phyloP scores from a whole-genome alignment of 2,797 vertebrate genomes.

The Peromyscus aztecus region DNA sequence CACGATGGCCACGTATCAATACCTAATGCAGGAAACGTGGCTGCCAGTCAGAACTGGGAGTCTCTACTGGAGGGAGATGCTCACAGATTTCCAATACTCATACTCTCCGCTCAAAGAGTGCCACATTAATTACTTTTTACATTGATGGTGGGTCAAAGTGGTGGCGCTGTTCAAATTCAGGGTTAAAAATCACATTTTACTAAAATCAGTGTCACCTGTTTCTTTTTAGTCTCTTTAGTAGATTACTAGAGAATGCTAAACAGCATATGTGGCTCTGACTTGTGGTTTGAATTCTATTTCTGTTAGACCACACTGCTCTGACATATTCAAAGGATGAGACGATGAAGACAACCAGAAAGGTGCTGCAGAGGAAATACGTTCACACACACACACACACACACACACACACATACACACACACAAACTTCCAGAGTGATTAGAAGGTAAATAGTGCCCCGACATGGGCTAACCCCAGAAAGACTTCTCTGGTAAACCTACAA shows the following conservation, averaged over 20 bases:
- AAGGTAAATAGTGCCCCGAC: constrained; percentile 4
- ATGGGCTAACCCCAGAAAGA: neutral
- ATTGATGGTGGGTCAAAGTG: constrained; percentile 9
- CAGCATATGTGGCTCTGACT: neutral
- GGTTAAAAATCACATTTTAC: constrained; percentile 14
- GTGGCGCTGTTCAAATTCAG: neutral
- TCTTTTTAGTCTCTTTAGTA: constrained; percentile 45
- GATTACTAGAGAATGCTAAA: constrained; percentile 9
- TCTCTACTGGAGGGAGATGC: neutral
- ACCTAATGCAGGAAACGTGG: neutral
- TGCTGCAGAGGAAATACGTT: neutral
- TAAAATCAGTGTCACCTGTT: constrained; percentile 49
- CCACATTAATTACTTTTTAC: constrained; percentile 7
- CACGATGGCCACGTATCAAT: neutral
- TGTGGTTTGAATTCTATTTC: constrained; percentile 7
- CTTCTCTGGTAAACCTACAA: neutral
- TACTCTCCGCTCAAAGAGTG: neutral
- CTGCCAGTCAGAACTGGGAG: neutral
- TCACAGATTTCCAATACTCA: neutral
- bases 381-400: neutral
- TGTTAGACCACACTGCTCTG: neutral
- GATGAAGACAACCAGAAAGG: neutral
- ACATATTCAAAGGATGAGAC: neutral
- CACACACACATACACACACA: too few species aligned
- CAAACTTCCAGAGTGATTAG: neutral